A percentile compares a stretch with the other conserved stretches of the same genome.
Evolutionary conservation across 2,797 vertebrate species (phyloP).

Genomic region (Xerus rutilus): DNA sequence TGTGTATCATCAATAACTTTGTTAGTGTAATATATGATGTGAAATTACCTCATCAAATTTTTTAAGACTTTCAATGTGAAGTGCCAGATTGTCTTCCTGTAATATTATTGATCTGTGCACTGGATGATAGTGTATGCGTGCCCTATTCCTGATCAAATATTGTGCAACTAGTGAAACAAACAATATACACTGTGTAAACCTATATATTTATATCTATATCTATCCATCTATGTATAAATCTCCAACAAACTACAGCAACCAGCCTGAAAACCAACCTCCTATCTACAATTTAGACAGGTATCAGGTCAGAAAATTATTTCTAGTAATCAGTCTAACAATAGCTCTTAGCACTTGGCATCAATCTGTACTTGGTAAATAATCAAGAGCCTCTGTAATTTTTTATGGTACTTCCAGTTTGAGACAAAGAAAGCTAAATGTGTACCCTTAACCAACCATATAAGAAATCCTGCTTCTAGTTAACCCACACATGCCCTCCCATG

Average conservation of each 20-base stretch:
- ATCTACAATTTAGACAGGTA: neutral
- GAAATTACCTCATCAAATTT: neutral
- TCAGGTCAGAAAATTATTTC: neutral
- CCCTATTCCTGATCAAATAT: neutral
- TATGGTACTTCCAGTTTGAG: neutral
- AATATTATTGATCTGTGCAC: neutral
- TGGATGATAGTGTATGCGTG: neutral
- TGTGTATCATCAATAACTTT: neutral
- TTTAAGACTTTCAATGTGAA: neutral
- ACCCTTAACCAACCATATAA: neutral
- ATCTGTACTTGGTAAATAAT: neutral
- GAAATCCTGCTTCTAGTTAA: neutral
- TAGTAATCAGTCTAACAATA: neutral
- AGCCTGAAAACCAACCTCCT: neutral
- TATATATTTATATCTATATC: neutral
- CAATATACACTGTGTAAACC: neutral
- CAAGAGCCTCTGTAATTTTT: neutral
- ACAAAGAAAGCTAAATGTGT: neutral
- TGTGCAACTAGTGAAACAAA: neutral
- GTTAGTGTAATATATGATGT: neutral
- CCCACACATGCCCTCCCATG: rapidly evolving
- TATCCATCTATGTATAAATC: neutral
- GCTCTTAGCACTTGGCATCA: neutral
- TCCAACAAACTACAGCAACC: neutral
- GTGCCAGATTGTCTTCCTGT: neutral